Evolutionary conservation across 2,113 vertebrate species (phyloP), one percentile per base, ranked within the genome.

Genomic region (Ondatra zibethicus): DNA sequence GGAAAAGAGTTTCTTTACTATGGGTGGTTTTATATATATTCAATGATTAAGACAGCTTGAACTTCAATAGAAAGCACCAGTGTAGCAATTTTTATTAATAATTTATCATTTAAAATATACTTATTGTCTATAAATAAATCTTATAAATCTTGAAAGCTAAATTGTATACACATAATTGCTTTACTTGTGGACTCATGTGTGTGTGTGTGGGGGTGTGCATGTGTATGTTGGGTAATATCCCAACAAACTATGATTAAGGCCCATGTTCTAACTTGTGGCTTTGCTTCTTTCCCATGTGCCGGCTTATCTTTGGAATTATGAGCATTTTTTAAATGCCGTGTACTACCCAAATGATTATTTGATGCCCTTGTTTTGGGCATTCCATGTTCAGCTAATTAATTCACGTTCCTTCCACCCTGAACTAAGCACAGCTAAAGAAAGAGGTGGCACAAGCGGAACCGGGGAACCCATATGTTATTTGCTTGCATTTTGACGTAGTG

Each of bases 391-490:
- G 55, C 93, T 90, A 89, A 68, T 86, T 58, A 76, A 52, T 89
- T 52, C 82, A 47, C 88, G 75, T 72, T 63, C 33, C 21, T 23
- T 50, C 25, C 5, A 2, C 50, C 89, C 36, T 29, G 50, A 95
- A 89, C 52, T 36, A 75, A 91, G 90, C 39, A 78, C 17, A 95
- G 52, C 45, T 90, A 89, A 91, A 94, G 66, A 85, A 82, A 87
- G 78, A 65, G 21, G 39, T 78, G 55, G 10, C 82, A 39, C 65
- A 36, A 76, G 65, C 55, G 42, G 92, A 89, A 68, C 33, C 47
- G 55, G 45, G 65, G 95, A 94, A 68, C 82, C 86, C 96, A 80
- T 96, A 96, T 97, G 97, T 82, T 97, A 96, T 92, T 97, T 97
- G 94, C 68, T 96, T 97, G 94, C 55, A 39, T 97, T 97, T 97